Evolutionary conservation across 1,140 invertebrate genomes (phyloP), one percentile per base, ranked within the genome.

Genomic region (Trichoplusia ni): DNA sequence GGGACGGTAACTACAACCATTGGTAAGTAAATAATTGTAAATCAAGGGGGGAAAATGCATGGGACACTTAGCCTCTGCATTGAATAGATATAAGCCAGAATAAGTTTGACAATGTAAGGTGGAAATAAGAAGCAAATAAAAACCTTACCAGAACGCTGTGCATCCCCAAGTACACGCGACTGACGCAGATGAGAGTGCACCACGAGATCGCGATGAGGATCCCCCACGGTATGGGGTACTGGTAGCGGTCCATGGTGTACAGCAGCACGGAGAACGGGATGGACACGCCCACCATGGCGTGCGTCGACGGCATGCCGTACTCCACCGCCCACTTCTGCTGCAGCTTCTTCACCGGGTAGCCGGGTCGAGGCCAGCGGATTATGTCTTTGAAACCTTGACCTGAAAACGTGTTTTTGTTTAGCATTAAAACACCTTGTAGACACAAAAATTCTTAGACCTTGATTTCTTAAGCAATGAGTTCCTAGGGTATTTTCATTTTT

Each of bases 301-400:
- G 97, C 1, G 97, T 98, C 2, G 97, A 98, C 7, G 97, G 97
- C 96, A 98, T 97, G 18, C 97, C 97, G 92, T 97, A 98, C 84
- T 98, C 97, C 64, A 96, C 84, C 0, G 94, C 93, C 95, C 95
- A 98, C 92, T 96, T 98, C 16, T 93, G 93, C 84, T 98, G 96
- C 9, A 98, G 84, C 71, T 95, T 92, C 46, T 95, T 91, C 4
- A 96, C 97, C 1, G 97, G 97, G 44, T 96, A 96, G 0, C 94
- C 91, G 0, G 97, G 97, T 69, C 97, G 92, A 4, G 97, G 96
- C 95, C 95, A 96, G 69, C 93, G 88, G 51, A 98, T 93, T 51
- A 98, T 92, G 84, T 98, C 97, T 91, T 98, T 98, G 37, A 97
- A 91, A 9, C 93, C 94, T 91, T 98, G 97, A 77, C 97, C 95